A percentile compares a stretch with the other conserved stretches of the same genome.
Conservation (phyloP, 2,888 invertebrate species). For the Melangyna quadrimaculata region DNA sequence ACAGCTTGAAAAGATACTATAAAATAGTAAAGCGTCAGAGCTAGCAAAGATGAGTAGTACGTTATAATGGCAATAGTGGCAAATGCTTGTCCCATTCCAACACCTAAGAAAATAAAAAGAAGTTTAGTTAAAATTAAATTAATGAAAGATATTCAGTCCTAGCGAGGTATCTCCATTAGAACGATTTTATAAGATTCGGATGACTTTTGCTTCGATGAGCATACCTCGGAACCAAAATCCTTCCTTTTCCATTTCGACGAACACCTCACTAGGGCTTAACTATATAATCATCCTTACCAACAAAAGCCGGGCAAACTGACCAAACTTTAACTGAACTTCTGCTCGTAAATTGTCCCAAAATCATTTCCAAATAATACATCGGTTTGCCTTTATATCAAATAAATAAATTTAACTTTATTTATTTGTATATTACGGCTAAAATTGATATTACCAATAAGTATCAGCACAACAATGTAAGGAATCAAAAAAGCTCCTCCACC, state of each 20-base stretch:
- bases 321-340: conserved; percentile 90
- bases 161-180: no score
- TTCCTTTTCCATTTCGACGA: no score
- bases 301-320: conserved; percentile 86
- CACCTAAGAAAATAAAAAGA: conserved; percentile 82
- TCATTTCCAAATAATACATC: conserved; percentile 92
- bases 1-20: conserved; percentile 86
- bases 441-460: conserved; percentile 82
- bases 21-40: conserved; percentile 88
- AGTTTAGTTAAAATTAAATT: conserved; percentile 44
- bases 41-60: conserved; percentile 90
- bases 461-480: conserved; percentile 86
- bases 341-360: conserved; percentile 91
- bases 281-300: conserved; percentile 83
- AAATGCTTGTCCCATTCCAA: conserved; percentile 86
- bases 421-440: not conserved
- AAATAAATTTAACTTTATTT: not conserved
- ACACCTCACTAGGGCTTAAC: no score
- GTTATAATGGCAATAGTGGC: conserved; percentile 87
- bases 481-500: conserved; percentile 89
- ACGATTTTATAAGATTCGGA: no score
- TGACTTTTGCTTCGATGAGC: no score
- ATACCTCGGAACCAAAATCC: no score
- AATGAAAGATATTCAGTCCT: not conserved
- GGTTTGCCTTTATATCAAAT: conserved; percentile 85